Evolutionary conservation across 2,888 invertebrate species (phyloP).

Genomic region (Hydropsyche betteni): DNA sequence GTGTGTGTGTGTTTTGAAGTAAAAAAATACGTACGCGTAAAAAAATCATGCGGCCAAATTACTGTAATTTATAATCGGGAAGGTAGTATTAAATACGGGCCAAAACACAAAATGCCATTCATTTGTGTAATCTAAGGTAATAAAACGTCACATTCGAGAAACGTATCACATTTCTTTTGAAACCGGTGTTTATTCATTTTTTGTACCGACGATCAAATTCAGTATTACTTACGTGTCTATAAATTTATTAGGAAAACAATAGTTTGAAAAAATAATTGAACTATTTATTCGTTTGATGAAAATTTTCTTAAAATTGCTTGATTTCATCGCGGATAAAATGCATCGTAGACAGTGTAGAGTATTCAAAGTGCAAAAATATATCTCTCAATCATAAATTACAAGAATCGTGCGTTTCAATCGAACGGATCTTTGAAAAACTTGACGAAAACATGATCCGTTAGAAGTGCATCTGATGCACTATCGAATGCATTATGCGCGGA

Average conservation of each 20-base stretch:
- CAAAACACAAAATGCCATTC: constrained; percentile 47
- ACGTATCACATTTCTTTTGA: constrained; percentile 44
- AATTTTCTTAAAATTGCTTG: too few relatives aligned
- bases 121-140: constrained; percentile 50
- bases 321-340: too few relatives aligned
- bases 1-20: too few relatives aligned
- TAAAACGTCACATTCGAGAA: constrained; percentile 49
- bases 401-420: constrained; percentile 10
- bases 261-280: too few relatives aligned
- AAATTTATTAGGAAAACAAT: too few relatives aligned
- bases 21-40: neutral
- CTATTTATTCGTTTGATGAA: too few relatives aligned
- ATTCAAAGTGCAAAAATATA: too few relatives aligned
- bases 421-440: neutral
- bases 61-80: constrained; percentile 50
- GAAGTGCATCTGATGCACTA: constrained; percentile 14
- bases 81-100: constrained; percentile 49
- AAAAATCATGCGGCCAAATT: constrained; percentile 45
- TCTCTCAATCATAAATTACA: too few relatives aligned
- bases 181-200: constrained; percentile 23
- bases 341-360: too few relatives aligned
- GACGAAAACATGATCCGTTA: too few relatives aligned
- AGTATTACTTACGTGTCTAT: too few relatives aligned
- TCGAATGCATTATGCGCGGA: constrained; percentile 33
- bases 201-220: neutral